These are phyloP conservation scores for Hassar affinis DNA, from an alignment of 2,113 vertebrate species.

Conservation along the genomic window DNA sequence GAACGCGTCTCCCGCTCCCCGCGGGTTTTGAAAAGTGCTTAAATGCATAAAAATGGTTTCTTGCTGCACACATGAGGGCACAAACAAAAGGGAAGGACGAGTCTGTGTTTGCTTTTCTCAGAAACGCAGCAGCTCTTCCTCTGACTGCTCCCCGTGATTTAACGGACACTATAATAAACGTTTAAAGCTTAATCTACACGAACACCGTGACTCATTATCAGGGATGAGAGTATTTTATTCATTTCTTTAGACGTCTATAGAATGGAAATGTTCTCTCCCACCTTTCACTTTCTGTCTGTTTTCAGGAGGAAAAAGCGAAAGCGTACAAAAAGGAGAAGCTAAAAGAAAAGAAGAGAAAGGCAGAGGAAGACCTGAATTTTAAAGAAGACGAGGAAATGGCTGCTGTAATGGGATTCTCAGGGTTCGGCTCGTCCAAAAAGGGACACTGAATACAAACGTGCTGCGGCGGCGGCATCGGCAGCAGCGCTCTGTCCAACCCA, in stretches of 20 bases:
- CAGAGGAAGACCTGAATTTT: conserved; percentile 88
- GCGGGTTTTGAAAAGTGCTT: not conserved
- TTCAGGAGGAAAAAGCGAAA: conserved; percentile 95
- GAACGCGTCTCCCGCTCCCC: too few relatives aligned
- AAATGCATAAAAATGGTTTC: not conserved
- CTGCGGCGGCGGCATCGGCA: too few relatives aligned
- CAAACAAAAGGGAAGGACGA: not conserved
- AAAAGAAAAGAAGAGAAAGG: conserved; percentile 91
- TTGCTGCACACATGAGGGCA: not conserved
- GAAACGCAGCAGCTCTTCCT: not conserved
- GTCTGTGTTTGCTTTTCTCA: not conserved
- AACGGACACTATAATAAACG: too few relatives aligned
- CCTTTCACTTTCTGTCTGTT: not conserved
- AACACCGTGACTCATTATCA: too few relatives aligned
- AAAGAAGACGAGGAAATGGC: conserved; percentile 98
- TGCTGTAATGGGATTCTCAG: conserved; percentile 97
- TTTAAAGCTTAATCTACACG: too few relatives aligned
- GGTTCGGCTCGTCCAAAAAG: conserved; percentile 94
- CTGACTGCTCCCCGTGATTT: too few relatives aligned
- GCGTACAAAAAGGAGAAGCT: conserved; percentile 98
- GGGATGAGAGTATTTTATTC: too few relatives aligned
- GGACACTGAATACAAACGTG: conserved; percentile 75
- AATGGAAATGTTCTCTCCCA: too few relatives aligned
- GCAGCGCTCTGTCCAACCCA: not conserved
- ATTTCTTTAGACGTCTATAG: too few relatives aligned